Conservation (phyloP, 2,113 vertebrate genomes). For the Pelvicachromis taeniatus region DNA sequence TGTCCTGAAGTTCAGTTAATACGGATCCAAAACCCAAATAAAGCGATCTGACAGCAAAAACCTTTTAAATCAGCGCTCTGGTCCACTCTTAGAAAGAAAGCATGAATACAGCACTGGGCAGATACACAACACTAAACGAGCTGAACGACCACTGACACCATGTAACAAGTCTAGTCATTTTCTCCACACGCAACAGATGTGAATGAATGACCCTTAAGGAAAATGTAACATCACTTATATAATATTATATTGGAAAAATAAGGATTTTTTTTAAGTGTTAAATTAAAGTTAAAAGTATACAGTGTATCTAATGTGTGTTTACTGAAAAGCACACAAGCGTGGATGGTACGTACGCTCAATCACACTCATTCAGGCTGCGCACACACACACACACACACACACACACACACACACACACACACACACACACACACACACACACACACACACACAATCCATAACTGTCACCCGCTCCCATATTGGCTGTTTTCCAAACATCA, state of each 20-base stretch:
- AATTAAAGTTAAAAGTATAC: neutral
- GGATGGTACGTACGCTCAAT: neutral
- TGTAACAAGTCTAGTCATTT: neutral
- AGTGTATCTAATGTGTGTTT: neutral
- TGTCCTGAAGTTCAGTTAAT: neutral
- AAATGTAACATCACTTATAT: fast-evolving
- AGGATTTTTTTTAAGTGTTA: neutral
- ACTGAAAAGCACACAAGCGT: neutral
- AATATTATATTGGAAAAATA: neutral
- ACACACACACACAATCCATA: neutral
- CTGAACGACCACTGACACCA: neutral
- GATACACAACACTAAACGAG: neutral
- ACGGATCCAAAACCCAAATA: neutral
- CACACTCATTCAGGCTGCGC: neutral
- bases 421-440: neutral
- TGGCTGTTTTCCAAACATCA: conserved; percentile 10
- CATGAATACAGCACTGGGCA: neutral
- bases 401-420: neutral
- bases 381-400: neutral
- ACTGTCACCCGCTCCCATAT: neutral
- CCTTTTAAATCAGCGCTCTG: neutral
- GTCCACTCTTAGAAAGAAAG: neutral
- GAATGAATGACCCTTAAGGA: too few relatives aligned
- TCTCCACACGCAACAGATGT: neutral
- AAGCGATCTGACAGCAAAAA: neutral